A percentile compares a stretch with the other conserved stretches of the same genome.
Evolutionary conservation across 2,113 vertebrate species (phyloP).

Genomic region (Malurus alboscapulatus): DNA sequence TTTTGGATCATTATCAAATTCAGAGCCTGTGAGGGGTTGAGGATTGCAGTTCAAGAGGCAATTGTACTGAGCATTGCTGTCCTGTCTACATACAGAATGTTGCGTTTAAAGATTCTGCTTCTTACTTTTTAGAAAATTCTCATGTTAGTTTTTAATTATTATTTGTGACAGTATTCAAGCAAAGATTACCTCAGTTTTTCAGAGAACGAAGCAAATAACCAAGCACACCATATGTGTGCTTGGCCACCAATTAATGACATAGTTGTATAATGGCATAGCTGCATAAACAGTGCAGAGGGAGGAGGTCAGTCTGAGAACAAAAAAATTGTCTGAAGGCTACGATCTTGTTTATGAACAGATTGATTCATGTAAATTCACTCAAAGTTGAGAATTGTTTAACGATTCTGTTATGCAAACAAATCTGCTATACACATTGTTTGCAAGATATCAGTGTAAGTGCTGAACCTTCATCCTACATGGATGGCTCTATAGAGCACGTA

Average conservation of each 20-base stretch:
- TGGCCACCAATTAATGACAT: constrained; percentile 35
- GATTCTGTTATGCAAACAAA: constrained; percentile 40
- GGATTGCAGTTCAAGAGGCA: not conserved
- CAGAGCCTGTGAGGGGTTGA: not conserved
- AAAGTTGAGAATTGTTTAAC: constrained; percentile 14
- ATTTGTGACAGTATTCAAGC: not conserved
- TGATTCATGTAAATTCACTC: constrained; percentile 45
- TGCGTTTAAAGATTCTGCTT: not conserved
- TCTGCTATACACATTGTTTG: constrained; percentile 57
- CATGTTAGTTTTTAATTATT: not conserved
- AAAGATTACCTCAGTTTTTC: constrained; percentile 1
- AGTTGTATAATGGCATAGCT: constrained; percentile 37
- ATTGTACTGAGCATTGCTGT: not conserved
- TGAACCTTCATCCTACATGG: not conserved
- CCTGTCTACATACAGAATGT: not conserved
- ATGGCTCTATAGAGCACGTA: not conserved
- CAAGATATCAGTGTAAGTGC: not conserved
- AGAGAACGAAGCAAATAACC: not conserved
- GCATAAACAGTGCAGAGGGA: constrained; percentile 45
- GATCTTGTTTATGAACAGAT: constrained; percentile 43
- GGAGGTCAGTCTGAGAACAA: constrained; percentile 27
- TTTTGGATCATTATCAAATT: not conserved
- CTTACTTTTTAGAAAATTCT: not conserved
- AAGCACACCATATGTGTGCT: constrained; percentile 11
- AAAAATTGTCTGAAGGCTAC: not conserved